phyloP scores from a whole-genome alignment of 2,888 invertebrate genomes.

The Hypena proboscidalis region DNA sequence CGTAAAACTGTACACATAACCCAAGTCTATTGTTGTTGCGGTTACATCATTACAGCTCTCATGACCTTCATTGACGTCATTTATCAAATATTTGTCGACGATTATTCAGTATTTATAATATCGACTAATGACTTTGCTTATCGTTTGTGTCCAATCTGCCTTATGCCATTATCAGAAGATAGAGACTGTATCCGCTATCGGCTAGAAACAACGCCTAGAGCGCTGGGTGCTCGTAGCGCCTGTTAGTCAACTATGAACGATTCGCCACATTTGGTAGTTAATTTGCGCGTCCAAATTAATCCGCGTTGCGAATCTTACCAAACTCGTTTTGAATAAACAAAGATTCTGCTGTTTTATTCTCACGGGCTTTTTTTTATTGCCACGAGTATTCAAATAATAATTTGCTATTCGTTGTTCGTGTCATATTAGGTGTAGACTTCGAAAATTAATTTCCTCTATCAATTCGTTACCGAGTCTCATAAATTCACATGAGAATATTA shows the following conservation, averaged over 20 bases:
- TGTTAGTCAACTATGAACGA: neutral
- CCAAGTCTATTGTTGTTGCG: conserved; percentile 59
- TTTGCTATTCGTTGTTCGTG: conserved; percentile 2
- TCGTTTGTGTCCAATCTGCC: conserved; percentile 10
- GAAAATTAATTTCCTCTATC: conserved; percentile 9
- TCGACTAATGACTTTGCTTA: conserved; percentile 20
- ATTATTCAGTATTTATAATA: conserved; percentile 50
- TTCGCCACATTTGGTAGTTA: conserved; percentile 31
- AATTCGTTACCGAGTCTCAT: conserved; percentile 36
- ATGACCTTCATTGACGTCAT: conserved; percentile 67
- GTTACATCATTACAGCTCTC: conserved; percentile 65
- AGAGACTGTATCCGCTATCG: too few relatives aligned
- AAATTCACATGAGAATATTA: conserved; percentile 13
- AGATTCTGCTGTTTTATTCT: conserved; percentile 30
- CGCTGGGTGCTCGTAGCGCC: neutral
- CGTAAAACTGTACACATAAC: conserved; percentile 55
- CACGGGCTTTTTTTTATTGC: conserved; percentile 20
- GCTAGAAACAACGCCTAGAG: neutral
- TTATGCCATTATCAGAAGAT: conserved; percentile 4
- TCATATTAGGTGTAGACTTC: conserved; percentile 12
- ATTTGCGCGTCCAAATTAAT: conserved; percentile 33
- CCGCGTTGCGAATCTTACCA: conserved; percentile 30
- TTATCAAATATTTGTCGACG: conserved; percentile 61
- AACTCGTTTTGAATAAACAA: conserved; percentile 47
- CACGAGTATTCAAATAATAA: conserved; percentile 12